Evolutionary conservation across 2,888 invertebrate species (phyloP).

Genomic region (Laothoe populi): DNA sequence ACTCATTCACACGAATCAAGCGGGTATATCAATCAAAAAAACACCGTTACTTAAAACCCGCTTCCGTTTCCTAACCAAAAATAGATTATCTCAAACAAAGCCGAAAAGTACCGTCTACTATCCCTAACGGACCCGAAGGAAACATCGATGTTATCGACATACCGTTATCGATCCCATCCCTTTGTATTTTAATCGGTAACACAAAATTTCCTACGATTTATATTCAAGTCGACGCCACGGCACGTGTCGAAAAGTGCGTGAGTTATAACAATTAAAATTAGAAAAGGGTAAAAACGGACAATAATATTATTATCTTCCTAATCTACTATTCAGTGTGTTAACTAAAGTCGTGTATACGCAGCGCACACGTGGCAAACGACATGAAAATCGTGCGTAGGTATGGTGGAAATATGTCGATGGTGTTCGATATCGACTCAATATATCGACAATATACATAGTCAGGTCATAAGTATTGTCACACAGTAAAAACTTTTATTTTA

Average conservation of each 20-base stretch:
- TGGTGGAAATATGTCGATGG: slow-evolving; percentile 51
- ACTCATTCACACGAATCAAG: neutral
- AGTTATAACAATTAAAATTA: slow-evolving; percentile 72
- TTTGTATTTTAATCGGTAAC: slow-evolving; percentile 62
- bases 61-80: neutral
- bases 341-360: slow-evolving; percentile 73
- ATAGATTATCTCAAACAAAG: slow-evolving; percentile 10
- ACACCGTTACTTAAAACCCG: neutral
- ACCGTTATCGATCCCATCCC: slow-evolving; percentile 56
- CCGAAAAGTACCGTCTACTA: slow-evolving; percentile 17
- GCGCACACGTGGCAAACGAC: slow-evolving; percentile 79
- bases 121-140: slow-evolving; percentile 45
- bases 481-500: no score
- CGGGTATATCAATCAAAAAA: slow-evolving; percentile 7
- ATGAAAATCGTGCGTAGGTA: slow-evolving; percentile 79
- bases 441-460: slow-evolving; percentile 37
- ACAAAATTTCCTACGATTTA: slow-evolving; percentile 57
- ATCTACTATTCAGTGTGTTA: slow-evolving; percentile 77
- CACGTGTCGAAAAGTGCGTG: slow-evolving; percentile 74
- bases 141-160: slow-evolving; percentile 51
- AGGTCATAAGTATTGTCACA: no score
- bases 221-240: slow-evolving; percentile 65
- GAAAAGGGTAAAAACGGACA: slow-evolving; percentile 76
- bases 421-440: slow-evolving; percentile 33
- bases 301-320: slow-evolving; percentile 67